phyloP scores from a whole-genome alignment of 2,113 vertebrate species.

The Mormyrus iriodes region DNA sequence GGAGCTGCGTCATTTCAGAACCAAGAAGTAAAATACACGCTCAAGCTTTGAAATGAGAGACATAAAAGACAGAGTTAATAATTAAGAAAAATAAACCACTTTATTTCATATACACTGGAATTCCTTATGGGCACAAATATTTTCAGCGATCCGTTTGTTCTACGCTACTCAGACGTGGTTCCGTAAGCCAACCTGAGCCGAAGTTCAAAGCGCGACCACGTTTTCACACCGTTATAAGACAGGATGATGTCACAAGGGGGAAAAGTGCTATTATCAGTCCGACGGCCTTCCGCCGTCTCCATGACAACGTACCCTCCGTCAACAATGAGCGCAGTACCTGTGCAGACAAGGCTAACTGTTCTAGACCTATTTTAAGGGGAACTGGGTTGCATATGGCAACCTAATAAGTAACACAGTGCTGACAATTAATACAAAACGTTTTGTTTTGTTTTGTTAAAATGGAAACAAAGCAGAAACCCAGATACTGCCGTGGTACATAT shows the following conservation, averaged over 20 bases:
- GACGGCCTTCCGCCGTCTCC: not conserved
- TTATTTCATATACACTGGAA: slow-evolving; percentile 14
- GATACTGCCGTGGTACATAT: not conserved
- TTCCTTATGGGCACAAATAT: not conserved
- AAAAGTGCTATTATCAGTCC: not conserved
- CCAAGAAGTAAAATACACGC: not conserved
- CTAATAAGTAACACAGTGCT: not conserved
- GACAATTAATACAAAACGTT: not conserved
- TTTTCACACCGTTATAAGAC: not conserved
- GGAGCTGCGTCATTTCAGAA: not conserved
- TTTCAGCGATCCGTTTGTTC: not conserved
- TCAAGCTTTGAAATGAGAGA: not conserved
- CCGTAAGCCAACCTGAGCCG: not conserved
- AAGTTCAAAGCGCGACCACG: not conserved
- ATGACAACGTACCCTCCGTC: not conserved
- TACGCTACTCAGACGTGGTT: not conserved
- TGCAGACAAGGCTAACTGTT: not conserved
- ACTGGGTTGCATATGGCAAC: not conserved
- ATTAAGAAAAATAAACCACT: slow-evolving; percentile 14
- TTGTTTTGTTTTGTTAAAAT: not conserved
- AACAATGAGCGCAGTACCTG: not conserved
- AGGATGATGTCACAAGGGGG: not conserved
- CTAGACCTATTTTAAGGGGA: not conserved
- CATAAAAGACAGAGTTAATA: not conserved
- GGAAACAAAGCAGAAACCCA: not conserved